A percentile compares a stretch with the other conserved stretches of the same genome.
Evolutionary conservation across 1,140 invertebrate genomes (phyloP).

Genomic region (Galleria mellonella): DNA sequence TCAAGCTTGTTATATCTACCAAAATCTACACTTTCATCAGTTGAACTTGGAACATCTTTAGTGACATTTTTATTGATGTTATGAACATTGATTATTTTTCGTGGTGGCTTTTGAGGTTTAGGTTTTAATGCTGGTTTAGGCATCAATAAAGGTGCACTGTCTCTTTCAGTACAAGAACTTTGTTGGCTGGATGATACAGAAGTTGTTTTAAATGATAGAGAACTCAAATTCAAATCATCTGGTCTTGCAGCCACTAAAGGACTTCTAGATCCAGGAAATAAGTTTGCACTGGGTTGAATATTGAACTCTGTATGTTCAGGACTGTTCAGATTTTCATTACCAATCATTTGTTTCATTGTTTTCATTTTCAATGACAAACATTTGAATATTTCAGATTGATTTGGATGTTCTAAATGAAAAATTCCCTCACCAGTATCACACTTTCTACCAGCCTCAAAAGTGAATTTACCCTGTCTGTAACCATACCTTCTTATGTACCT

Average conservation of each 20-base stretch:
- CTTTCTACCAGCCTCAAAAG: constrained; percentile 92
- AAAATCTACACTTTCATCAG: constrained; percentile 61
- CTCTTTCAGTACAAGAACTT: constrained; percentile 51
- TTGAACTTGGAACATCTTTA: constrained; percentile 60
- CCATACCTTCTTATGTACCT: constrained; percentile 89
- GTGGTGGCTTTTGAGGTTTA: constrained; percentile 80
- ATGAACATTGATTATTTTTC: constrained; percentile 75
- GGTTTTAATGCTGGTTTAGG: constrained; percentile 73
- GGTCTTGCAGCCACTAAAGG: constrained; percentile 78
- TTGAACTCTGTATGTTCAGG: constrained; percentile 84
- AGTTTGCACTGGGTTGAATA: constrained; percentile 81
- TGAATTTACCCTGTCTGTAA: constrained; percentile 87
- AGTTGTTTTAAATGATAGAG: constrained; percentile 64
- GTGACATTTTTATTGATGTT: constrained; percentile 25
- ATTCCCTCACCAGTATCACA: constrained; percentile 90
- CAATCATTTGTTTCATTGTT: constrained; percentile 87
- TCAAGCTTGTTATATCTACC: constrained; percentile 63
- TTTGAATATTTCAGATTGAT: constrained; percentile 86
- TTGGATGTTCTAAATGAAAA: constrained; percentile 86
- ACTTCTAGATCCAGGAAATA: constrained; percentile 85
- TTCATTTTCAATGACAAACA: constrained; percentile 88
- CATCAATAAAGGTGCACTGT: constrained; percentile 59
- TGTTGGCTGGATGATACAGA: constrained; percentile 55
- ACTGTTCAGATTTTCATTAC: constrained; percentile 77
- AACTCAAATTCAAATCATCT: constrained; percentile 66